Conservation (phyloP, 35 echinoderm and acorn worm species). For the Heliocidaris erythrogramma region DNA sequence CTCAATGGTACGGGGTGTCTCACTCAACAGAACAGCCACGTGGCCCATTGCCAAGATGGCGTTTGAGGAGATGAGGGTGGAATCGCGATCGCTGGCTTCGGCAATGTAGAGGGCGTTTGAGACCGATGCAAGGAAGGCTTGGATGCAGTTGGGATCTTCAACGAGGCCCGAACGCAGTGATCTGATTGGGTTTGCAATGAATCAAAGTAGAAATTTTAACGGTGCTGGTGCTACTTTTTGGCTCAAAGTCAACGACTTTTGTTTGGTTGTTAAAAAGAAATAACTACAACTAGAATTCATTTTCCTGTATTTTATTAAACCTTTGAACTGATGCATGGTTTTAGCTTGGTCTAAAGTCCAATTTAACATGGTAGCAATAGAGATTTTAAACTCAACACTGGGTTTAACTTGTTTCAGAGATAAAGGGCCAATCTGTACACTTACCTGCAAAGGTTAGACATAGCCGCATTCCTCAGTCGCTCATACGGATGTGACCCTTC, state of each 20-base stretch:
- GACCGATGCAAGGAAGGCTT: conserved; percentile 92
- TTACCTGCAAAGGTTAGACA: conserved; percentile 93
- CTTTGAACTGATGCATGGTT: no score
- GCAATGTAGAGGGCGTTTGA: conserved; percentile 92
- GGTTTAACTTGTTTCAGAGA: no score
- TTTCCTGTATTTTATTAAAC: no score
- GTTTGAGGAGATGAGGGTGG: conserved; percentile 74
- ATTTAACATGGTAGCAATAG: no score
- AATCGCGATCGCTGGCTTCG: conserved; percentile 70
- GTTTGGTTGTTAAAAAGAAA: no score
- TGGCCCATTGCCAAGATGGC: conserved; percentile 90
- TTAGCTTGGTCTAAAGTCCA: no score
- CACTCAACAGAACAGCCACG: conserved; percentile 70
- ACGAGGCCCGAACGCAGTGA: conserved; percentile 77
- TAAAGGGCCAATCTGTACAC: neutral
- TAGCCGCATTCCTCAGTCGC: conserved; percentile 79
- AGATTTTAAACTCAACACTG: no score
- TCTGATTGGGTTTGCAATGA: conserved; percentile 44
- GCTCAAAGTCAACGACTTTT: no score
- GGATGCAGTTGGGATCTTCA: conserved; percentile 87
- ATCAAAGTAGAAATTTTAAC: neutral
- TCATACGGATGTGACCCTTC: conserved; percentile 56
- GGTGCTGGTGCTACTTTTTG: no score
- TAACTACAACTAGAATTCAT: no score
- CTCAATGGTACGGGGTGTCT: conserved; percentile 77